Evolutionary conservation across 2,888 invertebrate species (phyloP).

Genomic region (Trissolcus japonicus): DNA sequence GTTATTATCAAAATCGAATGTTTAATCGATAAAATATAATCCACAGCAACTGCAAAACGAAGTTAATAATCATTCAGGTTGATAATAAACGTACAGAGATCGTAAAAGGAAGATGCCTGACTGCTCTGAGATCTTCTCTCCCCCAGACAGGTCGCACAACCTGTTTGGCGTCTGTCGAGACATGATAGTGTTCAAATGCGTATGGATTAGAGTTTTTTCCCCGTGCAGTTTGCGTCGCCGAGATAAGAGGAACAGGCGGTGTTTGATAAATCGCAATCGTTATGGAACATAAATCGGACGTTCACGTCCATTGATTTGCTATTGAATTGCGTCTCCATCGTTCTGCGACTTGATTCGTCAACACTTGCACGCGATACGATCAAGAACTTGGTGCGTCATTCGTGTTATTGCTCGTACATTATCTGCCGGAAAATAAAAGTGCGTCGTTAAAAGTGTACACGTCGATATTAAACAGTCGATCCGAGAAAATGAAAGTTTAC

Average conservation of each 20-base stretch:
- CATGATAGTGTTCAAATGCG: slow-evolving; percentile 36
- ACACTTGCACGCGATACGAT: slow-evolving; percentile 42
- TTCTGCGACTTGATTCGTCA: slow-evolving; percentile 45
- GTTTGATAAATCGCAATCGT: slow-evolving; percentile 55
- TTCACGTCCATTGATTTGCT: slow-evolving; percentile 52
- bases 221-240: slow-evolving; percentile 25
- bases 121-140: slow-evolving; percentile 7
- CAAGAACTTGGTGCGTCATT: slow-evolving; percentile 47
- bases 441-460: slow-evolving; percentile 3
- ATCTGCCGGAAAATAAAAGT: background rate
- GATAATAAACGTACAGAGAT: slow-evolving; percentile 36
- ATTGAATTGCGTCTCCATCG: slow-evolving; percentile 25
- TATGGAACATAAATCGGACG: slow-evolving; percentile 57
- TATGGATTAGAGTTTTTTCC: slow-evolving; percentile 43
- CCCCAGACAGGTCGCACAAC: slow-evolving; percentile 48
- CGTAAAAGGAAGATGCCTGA: slow-evolving; percentile 30
- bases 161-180: slow-evolving; percentile 46
- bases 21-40: slow-evolving; percentile 2
- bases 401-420: slow-evolving; percentile 20
- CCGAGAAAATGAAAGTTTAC: slow-evolving; percentile 5
- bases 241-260: slow-evolving; percentile 50
- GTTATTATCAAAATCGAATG: too few relatives aligned
- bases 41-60: slow-evolving; percentile 2
- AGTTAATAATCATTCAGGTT: slow-evolving; percentile 19
- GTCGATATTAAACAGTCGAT: slow-evolving; percentile 13